Conservation (phyloP, 2,797 vertebrate species). For the Petrocephalus sullivani region DNA sequence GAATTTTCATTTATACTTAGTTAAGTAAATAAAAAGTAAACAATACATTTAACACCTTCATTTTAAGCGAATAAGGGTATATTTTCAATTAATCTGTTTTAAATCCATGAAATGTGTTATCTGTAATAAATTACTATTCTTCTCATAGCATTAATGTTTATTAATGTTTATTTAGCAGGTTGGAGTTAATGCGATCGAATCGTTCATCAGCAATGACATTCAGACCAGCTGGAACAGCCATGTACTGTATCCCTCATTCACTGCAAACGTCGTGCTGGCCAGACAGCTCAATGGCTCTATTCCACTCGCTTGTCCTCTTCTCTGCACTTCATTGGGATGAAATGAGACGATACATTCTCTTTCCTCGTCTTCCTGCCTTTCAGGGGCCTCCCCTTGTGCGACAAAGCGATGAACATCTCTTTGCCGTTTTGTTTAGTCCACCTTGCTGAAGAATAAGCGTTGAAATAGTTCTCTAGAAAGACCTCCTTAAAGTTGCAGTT, state of each 20-base stretch:
- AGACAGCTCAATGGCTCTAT: constrained; percentile 37
- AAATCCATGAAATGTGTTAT: constrained; percentile 33
- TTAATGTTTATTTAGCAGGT: constrained; percentile 26
- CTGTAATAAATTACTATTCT: constrained; percentile 37
- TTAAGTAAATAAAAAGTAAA: neutral
- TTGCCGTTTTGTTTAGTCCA: constrained; percentile 78
- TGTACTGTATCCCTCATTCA: neutral
- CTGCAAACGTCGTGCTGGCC: neutral
- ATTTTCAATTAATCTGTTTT: constrained; percentile 21
- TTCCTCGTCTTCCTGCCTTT: constrained; percentile 88
- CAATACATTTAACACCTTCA: neutral
- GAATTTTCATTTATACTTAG: neutral
- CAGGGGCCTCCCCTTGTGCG: constrained; percentile 81
- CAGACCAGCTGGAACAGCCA: neutral
- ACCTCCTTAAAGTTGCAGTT: constrained; percentile 97
- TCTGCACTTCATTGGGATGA: constrained; percentile 89
- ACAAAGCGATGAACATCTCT: constrained; percentile 94
- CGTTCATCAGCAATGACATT: constrained; percentile 7
- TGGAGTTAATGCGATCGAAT: constrained; percentile 34
- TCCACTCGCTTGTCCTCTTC: constrained; percentile 67
- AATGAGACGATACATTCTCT: constrained; percentile 85
- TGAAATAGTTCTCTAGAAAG: constrained; percentile 95
- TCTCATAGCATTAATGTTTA: constrained; percentile 21
- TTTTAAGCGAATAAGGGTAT: neutral
- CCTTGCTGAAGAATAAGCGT: constrained; percentile 90